Percentiles rank a stretch among this genome's conserved stretches.
Evolutionary conservation across 2,888 invertebrate genomes (phyloP).

Genomic region (Eremobia ochroleuca): DNA sequence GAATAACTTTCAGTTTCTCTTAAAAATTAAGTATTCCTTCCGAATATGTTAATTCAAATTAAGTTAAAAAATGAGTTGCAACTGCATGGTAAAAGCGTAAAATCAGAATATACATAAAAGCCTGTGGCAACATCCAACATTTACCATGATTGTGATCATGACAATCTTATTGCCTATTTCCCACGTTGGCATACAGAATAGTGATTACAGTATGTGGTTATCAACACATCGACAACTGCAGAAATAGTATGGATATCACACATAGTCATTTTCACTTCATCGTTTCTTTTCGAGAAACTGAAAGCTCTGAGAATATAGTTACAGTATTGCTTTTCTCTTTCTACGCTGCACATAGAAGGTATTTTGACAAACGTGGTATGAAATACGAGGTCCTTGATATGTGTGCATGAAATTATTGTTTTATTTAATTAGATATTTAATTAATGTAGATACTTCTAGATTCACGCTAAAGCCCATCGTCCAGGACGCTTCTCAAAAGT

Average conservation of each 20-base stretch:
- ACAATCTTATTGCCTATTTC: background rate
- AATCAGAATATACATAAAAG: background rate
- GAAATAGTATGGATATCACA: background rate
- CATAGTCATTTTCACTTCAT: conserved; percentile 31
- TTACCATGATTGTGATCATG: background rate
- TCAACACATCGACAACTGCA: background rate
- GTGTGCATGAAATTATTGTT: conserved; percentile 56
- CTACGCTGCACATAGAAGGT: conserved; percentile 67
- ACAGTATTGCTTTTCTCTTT: conserved; percentile 74
- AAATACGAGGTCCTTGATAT: conserved; percentile 22
- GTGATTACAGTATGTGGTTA: background rate
- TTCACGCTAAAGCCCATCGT: background rate
- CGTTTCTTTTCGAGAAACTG: conserved; percentile 63
- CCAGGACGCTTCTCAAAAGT: background rate
- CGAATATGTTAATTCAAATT: background rate
- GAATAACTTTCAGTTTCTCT: conserved; percentile 65
- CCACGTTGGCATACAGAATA: background rate
- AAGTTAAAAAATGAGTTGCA: background rate
- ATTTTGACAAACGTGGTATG: conserved; percentile 63
- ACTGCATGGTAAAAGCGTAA: background rate
- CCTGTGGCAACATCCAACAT: background rate
- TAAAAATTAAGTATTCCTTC: conserved; percentile 2
- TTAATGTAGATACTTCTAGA: conserved; percentile 24
- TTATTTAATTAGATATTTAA: conserved; percentile 8
- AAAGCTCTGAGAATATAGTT: conserved; percentile 75